phyloP scores from a whole-genome alignment of 2,888 invertebrate genomes.

The Muschampia plurimacula region DNA sequence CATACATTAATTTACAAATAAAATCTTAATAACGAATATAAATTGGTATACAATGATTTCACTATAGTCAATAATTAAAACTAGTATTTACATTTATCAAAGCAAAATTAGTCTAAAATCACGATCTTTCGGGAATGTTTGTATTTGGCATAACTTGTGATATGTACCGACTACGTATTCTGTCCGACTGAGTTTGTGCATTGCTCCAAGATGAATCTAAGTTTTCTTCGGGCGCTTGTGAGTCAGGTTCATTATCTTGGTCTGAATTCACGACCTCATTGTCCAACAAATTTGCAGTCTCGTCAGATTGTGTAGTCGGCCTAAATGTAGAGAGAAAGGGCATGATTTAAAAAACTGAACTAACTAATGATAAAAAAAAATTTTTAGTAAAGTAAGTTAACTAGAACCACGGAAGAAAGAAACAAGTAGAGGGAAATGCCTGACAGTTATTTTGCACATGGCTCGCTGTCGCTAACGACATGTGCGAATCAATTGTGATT shows the following conservation, averaged over 20 bases:
- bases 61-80: conserved; percentile 28
- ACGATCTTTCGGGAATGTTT: conserved; percentile 71
- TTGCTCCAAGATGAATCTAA: conserved; percentile 55
- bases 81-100: conserved; percentile 43
- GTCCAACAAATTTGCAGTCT: conserved; percentile 72
- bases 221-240: conserved; percentile 52
- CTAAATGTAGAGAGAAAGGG: conserved; percentile 14
- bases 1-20: neutral
- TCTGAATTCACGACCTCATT: conserved; percentile 66
- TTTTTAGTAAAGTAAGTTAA: neutral
- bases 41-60: conserved; percentile 23
- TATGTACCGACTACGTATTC: conserved; percentile 80
- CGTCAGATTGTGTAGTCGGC: conserved; percentile 53
- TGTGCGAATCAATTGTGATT: too few species aligned
- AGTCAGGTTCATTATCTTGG: conserved; percentile 69
- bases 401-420: too few species aligned
- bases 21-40: conserved; percentile 25
- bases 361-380: too few species aligned
- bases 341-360: too few species aligned
- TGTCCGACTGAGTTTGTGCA: conserved; percentile 69
- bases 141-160: conserved; percentile 77
- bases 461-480: too few species aligned
- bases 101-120: conserved; percentile 42
- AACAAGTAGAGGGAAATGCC: neutral
- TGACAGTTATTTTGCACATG: neutral